phyloP scores from a whole-genome alignment of 2,113 vertebrate species.

The Gallinago jamesoni region DNA sequence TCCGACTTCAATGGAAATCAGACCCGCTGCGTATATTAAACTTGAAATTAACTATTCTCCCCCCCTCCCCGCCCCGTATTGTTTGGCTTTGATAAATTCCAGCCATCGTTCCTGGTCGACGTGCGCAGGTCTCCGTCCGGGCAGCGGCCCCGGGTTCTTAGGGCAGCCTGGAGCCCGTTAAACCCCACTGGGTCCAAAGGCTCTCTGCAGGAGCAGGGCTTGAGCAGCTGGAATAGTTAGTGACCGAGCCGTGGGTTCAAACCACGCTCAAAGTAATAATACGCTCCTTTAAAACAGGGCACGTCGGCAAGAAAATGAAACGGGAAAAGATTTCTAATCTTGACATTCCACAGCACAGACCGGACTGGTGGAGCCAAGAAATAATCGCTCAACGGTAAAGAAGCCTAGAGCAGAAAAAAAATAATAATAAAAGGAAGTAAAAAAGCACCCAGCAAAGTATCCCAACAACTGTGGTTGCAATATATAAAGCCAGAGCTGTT shows the following conservation, averaged over 20 bases:
- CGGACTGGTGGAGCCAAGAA: neutral
- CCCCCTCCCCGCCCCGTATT: neutral
- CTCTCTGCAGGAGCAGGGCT: neutral
- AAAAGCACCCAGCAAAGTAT: neutral
- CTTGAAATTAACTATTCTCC: conserved; percentile 33
- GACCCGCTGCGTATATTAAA: conserved; percentile 39
- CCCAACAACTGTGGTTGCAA: neutral
- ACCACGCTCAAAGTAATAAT: neutral
- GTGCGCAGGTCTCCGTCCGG: neutral
- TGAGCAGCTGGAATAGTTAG: neutral
- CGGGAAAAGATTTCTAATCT: neutral
- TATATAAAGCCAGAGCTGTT: neutral
- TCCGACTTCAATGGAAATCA: conserved; percentile 45
- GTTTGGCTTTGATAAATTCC: conserved; percentile 47
- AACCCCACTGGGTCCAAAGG: neutral
- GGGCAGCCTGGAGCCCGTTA: neutral
- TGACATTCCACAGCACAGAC: conserved; percentile 12
- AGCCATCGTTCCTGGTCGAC: neutral
- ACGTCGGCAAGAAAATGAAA: conserved; percentile 21
- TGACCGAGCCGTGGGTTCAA: neutral
- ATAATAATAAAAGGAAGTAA: neutral
- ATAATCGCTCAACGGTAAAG: neutral
- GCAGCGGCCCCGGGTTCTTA: neutral
- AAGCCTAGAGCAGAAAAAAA: neutral
- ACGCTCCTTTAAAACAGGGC: neutral